Conservation (phyloP, 2,113 vertebrate genomes). For the Sturnira hondurensis region DNA sequence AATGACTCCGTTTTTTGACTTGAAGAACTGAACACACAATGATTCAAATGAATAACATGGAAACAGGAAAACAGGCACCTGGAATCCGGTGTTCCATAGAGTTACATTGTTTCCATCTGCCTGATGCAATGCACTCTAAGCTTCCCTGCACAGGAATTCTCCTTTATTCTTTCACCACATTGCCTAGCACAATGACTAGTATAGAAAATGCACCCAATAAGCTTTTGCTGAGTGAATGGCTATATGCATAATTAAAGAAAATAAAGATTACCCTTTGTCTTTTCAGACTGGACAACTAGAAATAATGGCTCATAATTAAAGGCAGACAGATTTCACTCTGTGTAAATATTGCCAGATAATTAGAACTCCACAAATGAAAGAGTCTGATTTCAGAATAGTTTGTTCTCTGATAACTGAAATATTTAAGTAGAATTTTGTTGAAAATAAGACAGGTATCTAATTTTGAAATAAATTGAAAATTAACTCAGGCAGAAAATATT, state of each 20-base stretch:
- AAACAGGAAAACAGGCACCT: background rate
- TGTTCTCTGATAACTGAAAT: constrained; percentile 43
- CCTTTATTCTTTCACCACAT: background rate
- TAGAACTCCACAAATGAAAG: constrained; percentile 17
- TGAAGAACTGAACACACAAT: background rate
- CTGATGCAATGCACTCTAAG: background rate
- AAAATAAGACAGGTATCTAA: constrained; percentile 59
- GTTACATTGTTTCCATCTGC: background rate
- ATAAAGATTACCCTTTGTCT: background rate
- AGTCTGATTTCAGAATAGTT: constrained; percentile 16
- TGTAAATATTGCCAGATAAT: constrained; percentile 61
- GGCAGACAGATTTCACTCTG: constrained; percentile 21
- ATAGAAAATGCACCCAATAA: background rate
- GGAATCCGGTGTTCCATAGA: background rate
- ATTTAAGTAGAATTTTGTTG: constrained; percentile 39
- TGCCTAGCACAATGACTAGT: background rate
- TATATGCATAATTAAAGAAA: background rate
- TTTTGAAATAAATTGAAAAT: constrained; percentile 62
- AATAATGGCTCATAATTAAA: constrained; percentile 37
- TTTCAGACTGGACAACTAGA: constrained; percentile 31
- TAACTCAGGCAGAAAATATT: constrained; percentile 70
- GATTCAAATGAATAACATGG: background rate
- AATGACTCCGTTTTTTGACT: background rate
- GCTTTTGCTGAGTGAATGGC: background rate
- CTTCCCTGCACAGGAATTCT: background rate